Evolutionary conservation across 1,140 invertebrate species (phyloP).

Genomic region (Drosophila ercepeae): DNA sequence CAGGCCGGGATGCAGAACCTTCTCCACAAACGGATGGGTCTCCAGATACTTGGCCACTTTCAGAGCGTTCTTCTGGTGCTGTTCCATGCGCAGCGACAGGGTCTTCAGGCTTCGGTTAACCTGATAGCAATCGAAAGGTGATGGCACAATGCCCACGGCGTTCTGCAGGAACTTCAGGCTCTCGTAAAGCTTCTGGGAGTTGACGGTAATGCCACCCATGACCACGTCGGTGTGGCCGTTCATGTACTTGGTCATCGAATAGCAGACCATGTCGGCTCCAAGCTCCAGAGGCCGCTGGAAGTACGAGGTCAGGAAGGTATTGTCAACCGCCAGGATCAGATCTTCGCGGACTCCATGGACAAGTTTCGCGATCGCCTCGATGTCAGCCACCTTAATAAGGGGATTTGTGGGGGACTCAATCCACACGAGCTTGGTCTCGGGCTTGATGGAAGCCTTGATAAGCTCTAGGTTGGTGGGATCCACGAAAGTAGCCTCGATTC

Average conservation of each 20-base stretch:
- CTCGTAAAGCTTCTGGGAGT: conserved; percentile 89
- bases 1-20: conserved; percentile 94
- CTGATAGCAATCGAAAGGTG: conserved; percentile 97
- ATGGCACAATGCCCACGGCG: conserved; percentile 95
- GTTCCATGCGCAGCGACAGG: conserved; percentile 94
- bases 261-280: conserved; percentile 96
- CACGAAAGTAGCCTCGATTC: conserved; percentile 91
- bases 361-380: conserved; percentile 89
- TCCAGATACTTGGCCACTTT: conserved; percentile 92
- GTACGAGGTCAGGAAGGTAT: conserved; percentile 98
- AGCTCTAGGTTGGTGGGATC: conserved; percentile 90
- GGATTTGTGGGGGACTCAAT: conserved; percentile 99
- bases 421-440: conserved; percentile 98
- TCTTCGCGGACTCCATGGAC: conserved; percentile 85
- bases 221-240: conserved; percentile 99
- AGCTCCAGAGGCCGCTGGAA: conserved; percentile 95
- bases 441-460: conserved; percentile 89
- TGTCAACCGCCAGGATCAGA: conserved; percentile 96
- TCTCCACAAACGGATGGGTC: conserved; percentile 89
- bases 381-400: conserved; percentile 95
- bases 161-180: conserved; percentile 95
- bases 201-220: conserved; percentile 95
- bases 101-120: conserved; percentile 98
- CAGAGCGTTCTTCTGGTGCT: conserved; percentile 92
- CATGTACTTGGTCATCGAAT: conserved; percentile 99